Percentiles rank a stretch among this genome's conserved stretches.
phyloP scores from a whole-genome alignment of 2,113 vertebrate species.

The Vicugna pacos region DNA sequence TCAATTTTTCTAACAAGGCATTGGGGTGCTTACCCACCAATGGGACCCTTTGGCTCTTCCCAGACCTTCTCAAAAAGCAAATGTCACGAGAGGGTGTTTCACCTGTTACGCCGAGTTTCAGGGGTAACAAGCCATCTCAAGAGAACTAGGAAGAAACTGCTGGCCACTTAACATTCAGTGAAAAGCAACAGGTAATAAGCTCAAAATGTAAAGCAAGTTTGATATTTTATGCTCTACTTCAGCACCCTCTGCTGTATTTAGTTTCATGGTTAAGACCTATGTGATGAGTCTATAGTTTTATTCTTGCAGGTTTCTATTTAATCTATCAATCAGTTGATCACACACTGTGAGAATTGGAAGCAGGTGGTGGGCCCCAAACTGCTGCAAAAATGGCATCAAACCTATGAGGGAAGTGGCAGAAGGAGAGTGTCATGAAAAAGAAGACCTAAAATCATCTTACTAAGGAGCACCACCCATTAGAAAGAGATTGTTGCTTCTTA shows the following conservation, averaged over 20 bases:
- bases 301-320: background rate
- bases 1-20: background rate
- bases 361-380: background rate
- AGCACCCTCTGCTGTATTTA: background rate
- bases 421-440: background rate
- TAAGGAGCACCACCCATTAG: slow-evolving; percentile 39
- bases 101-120: background rate
- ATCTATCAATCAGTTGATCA: background rate
- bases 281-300: background rate
- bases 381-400: slow-evolving; percentile 38
- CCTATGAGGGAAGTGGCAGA: slow-evolving; percentile 21
- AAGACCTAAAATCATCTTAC: background rate
- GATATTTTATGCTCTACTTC: background rate
- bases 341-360: background rate
- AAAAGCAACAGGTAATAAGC: background rate
- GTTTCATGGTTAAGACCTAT: background rate
- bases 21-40: background rate
- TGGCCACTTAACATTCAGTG: too few relatives aligned
- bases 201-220: background rate
- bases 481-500: slow-evolving; percentile 27
- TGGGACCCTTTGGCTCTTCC: background rate
- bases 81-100: background rate
- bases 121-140: background rate
- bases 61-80: background rate
- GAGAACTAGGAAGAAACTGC: background rate